These are phyloP conservation scores for Hydraecia micacea DNA, from an alignment of 2,888 invertebrate species.

Conservation along the genomic window DNA sequence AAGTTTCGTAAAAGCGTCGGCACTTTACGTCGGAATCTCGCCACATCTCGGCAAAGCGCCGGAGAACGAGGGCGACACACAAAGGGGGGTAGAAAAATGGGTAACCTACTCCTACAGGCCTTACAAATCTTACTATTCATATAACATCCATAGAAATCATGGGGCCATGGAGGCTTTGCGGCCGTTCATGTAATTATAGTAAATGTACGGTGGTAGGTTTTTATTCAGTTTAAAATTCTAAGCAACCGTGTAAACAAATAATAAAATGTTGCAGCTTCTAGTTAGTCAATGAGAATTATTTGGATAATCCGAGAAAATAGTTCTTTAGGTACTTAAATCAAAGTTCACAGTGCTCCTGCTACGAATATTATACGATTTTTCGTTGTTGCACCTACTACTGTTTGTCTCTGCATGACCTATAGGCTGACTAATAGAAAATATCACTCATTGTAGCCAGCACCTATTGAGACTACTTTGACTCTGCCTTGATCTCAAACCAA, in stretches of 20 bases:
- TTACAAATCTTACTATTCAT: conserved; percentile 61
- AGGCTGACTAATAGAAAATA: background rate
- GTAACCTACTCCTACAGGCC: conserved; percentile 67
- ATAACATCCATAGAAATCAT: conserved; percentile 60
- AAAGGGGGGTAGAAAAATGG: conserved; percentile 71
- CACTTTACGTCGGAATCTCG: conserved; percentile 65
- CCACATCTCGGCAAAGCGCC: conserved; percentile 68
- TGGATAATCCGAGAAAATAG: background rate
- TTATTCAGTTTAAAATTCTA: background rate
- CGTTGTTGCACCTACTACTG: background rate
- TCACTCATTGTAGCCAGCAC: background rate
- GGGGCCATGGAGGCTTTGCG: conserved; percentile 39
- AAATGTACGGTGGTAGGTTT: background rate
- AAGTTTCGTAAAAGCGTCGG: conserved; percentile 61
- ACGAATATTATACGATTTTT: background rate
- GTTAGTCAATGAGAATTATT: background rate
- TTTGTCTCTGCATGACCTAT: background rate
- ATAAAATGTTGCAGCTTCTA: background rate
- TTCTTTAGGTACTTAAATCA: background rate
- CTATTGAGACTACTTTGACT: background rate
- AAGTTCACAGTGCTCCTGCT: too few relatives aligned
- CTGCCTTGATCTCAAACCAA: conserved; percentile 7
- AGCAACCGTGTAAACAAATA: background rate
- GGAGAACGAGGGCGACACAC: conserved; percentile 70
- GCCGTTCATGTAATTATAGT: conserved; percentile 14